Evolutionary conservation across 2,888 invertebrate genomes (phyloP).

Genomic region (Andrena fulva): DNA sequence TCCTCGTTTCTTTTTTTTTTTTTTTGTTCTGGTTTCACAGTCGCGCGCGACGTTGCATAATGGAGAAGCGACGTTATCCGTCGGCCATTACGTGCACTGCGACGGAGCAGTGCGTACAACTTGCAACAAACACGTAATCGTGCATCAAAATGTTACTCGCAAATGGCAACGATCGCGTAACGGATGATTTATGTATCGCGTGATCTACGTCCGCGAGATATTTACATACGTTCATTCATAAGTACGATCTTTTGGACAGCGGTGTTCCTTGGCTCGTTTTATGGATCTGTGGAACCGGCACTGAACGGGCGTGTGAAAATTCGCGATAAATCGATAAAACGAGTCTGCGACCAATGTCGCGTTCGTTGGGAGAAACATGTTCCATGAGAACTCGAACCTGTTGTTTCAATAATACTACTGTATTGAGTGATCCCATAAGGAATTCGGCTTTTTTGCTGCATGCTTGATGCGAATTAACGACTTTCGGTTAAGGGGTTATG

Average conservation of each 20-base stretch:
- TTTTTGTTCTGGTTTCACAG: no score
- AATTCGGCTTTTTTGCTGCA: not conserved
- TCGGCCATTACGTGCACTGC: not conserved
- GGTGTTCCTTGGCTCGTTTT: not conserved
- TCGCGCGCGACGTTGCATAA: constrained; percentile 14
- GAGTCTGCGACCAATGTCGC: constrained; percentile 7
- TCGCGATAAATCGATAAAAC: constrained; percentile 20
- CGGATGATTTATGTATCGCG: not conserved
- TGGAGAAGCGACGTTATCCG: constrained; percentile 17
- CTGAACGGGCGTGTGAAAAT: not conserved
- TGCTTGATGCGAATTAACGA: not conserved
- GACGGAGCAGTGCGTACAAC: not conserved
- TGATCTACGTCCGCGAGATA: not conserved
- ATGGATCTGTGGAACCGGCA: not conserved
- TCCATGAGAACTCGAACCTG: constrained; percentile 17
- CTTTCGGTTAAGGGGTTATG: not conserved
- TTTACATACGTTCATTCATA: not conserved
- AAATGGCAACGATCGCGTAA: constrained; percentile 1
- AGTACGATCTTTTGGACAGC: not conserved
- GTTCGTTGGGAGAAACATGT: constrained; percentile 11
- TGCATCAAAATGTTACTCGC: constrained; percentile 20
- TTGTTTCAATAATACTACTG: constrained; percentile 19
- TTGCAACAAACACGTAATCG: not conserved
- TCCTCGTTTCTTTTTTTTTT: no score
- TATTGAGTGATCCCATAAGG: not conserved